Percentiles rank a stretch among this genome's conserved stretches.
These are phyloP conservation scores for Ardeotis arabs DNA, from an alignment of 2,113 vertebrate genomes.

Conservation along the genomic window DNA sequence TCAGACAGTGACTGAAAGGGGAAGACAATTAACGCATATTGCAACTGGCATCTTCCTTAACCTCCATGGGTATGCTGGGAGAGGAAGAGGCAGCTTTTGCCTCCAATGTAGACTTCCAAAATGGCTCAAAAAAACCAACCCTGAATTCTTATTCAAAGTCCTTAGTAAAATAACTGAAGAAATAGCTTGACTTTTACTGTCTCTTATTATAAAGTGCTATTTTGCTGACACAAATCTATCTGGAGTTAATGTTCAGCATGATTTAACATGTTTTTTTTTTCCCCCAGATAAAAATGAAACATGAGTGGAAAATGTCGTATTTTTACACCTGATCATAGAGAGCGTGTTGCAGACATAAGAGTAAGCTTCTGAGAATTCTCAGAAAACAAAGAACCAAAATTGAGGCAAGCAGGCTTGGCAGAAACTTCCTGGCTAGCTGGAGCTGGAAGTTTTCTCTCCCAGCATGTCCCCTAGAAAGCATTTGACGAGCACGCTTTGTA, in stretches of 20 bases:
- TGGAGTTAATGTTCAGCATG: not conserved
- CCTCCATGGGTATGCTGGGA: not conserved
- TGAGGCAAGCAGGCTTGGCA: not conserved
- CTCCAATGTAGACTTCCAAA: not conserved
- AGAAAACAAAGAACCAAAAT: not conserved
- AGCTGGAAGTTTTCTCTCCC: not conserved
- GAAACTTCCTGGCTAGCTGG: not conserved
- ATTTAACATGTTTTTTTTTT: not conserved
- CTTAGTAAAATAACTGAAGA: not conserved
- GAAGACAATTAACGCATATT: not conserved
- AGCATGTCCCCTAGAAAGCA: not conserved
- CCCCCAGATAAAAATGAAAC: not conserved
- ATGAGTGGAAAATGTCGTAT: not conserved
- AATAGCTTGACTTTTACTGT: not conserved
- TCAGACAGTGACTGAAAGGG: not conserved
- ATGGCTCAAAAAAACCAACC: not conserved
- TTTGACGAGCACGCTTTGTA: not conserved
- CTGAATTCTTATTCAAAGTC: not conserved
- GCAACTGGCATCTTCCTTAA: not conserved
- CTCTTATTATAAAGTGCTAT: not conserved
- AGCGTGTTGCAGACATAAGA: not conserved
- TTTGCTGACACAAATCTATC: conserved; percentile 4
- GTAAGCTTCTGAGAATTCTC: not conserved
- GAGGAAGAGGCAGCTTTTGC: not conserved
- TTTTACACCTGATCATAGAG: not conserved